These are phyloP conservation scores for Hippoglossus hippoglossus DNA, from an alignment of 2,797 vertebrate genomes.

Conservation along the genomic window DNA sequence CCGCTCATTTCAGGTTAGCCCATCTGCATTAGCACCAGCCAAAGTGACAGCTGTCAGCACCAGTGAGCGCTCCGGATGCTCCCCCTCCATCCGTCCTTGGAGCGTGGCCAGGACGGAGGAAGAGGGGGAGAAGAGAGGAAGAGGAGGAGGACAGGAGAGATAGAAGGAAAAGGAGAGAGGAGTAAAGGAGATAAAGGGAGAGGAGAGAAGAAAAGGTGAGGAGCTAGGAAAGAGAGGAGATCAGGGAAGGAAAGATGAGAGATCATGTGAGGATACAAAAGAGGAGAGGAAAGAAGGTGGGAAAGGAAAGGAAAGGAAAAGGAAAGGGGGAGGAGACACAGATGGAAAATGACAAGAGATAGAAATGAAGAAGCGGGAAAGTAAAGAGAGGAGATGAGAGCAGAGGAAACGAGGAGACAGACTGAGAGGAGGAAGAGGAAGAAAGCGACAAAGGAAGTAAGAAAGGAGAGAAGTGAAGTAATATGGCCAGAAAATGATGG, in stretches of 20 bases:
- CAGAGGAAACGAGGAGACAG: not conserved
- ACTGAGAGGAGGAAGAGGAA: too few species aligned
- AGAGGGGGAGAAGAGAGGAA: not conserved
- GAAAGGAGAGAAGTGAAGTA: too few species aligned
- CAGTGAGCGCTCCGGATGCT: constrained; percentile 61
- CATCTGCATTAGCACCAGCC: constrained; percentile 73
- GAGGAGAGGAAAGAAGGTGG: not conserved
- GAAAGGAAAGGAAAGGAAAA: not conserved
- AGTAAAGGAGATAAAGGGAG: not conserved
- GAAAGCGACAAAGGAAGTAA: too few species aligned
- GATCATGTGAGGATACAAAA: not conserved
- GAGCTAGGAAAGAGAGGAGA: not conserved
- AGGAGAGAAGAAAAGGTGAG: not conserved
- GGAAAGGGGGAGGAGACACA: not conserved
- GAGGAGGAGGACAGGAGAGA: not conserved
- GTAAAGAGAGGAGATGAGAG: not conserved
- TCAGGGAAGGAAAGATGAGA: not conserved
- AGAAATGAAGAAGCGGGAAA: not conserved
- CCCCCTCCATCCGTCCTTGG: constrained; percentile 69
- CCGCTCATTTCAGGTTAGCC: constrained; percentile 76
- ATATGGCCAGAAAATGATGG: too few species aligned
- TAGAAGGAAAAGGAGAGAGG: not conserved
- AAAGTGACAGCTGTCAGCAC: constrained; percentile 81
- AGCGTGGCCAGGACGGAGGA: constrained; percentile 53
- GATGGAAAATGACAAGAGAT: not conserved